Percentiles rank a stretch among this genome's conserved stretches.
Evolutionary conservation across 2,888 invertebrate genomes (phyloP).

Genomic region (Hyalella azteca): DNA sequence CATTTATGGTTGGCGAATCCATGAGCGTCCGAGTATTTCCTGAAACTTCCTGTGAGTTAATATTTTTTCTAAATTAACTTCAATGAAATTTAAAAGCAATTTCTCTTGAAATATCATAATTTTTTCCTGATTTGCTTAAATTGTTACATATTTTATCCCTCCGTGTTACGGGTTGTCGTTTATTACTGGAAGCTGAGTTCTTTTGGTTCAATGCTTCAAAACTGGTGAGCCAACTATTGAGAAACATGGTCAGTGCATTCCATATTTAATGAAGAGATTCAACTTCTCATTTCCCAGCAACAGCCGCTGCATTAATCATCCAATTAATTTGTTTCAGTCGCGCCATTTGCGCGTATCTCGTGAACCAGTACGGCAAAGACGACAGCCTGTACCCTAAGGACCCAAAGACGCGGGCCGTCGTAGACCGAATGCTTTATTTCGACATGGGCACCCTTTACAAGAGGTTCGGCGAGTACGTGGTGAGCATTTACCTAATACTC

Average conservation of each 20-base stretch:
- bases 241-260: neutral
- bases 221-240: neutral
- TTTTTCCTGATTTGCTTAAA: too few species aligned
- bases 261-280: neutral
- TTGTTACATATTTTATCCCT: too few species aligned
- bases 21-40: too few species aligned
- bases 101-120: too few species aligned
- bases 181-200: too few species aligned
- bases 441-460: constrained; percentile 78
- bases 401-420: constrained; percentile 72
- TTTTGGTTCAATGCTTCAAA: neutral
- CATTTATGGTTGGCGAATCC: too few species aligned
- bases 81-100: too few species aligned
- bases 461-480: constrained; percentile 70
- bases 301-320: neutral
- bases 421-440: constrained; percentile 80
- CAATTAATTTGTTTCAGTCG: constrained; percentile 67
- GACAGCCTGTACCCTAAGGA: constrained; percentile 75
- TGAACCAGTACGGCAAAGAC: constrained; percentile 79
- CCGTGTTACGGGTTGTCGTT: too few species aligned
- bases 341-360: constrained; percentile 79
- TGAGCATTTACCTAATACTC: too few species aligned
- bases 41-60: too few species aligned
- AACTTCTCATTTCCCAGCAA: neutral
- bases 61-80: too few species aligned